Evolutionary conservation across 2,888 invertebrate genomes (phyloP).

Genomic region (Sphaerophoria taeniata): DNA sequence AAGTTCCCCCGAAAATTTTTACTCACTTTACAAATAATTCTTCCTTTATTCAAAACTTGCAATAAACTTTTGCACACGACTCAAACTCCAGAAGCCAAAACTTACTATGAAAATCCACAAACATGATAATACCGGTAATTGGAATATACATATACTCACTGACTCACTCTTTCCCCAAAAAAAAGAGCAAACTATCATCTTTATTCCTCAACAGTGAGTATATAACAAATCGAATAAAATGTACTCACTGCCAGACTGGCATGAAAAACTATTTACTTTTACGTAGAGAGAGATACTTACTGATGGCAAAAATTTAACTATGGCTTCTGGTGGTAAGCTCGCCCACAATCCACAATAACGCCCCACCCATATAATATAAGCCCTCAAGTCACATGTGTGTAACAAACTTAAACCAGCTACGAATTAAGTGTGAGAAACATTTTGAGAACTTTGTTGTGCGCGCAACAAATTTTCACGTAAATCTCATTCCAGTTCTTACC

Average conservation of each 20-base stretch:
- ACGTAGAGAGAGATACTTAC: background rate
- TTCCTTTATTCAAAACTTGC: background rate
- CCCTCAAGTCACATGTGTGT: conserved; percentile 50
- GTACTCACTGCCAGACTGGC: background rate
- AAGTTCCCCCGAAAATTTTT: background rate
- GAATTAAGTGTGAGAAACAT: conserved; percentile 36
- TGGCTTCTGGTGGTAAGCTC: conserved; percentile 10
- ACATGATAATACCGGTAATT: conserved; percentile 65
- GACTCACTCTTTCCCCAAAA: conserved; percentile 43
- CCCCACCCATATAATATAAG: background rate
- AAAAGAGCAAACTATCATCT: background rate
- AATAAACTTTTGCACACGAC: conserved; percentile 28
- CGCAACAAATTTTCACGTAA: conserved; percentile 43
- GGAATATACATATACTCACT: conserved; percentile 49
- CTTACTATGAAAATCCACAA: conserved; percentile 22
- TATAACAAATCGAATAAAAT: conserved; percentile 47
- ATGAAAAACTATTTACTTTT: conserved; percentile 29
- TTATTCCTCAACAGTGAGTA: background rate
- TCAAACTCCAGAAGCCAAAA: conserved; percentile 1
- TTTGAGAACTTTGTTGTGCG: conserved; percentile 48
- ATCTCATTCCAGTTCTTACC: conserved; percentile 28
- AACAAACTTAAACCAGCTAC: conserved; percentile 47
- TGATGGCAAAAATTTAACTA: conserved; percentile 21
- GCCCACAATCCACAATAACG: background rate
- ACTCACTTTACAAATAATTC: background rate